phyloP scores from a whole-genome alignment of 2,888 invertebrate species.

The Muschampia plurimacula region DNA sequence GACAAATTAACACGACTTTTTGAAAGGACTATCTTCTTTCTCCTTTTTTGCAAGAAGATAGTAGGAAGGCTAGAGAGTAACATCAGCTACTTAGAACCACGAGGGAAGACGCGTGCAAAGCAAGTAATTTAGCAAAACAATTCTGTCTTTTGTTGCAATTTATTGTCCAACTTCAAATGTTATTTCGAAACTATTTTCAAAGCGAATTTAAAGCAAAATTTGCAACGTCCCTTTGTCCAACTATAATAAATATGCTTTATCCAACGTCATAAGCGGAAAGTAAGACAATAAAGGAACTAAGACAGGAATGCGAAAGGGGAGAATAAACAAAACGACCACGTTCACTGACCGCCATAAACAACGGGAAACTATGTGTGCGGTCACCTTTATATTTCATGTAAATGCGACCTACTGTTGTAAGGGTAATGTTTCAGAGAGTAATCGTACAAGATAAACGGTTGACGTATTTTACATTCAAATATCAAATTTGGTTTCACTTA shows the following conservation, averaged over 20 bases:
- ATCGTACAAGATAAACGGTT: conserved; percentile 27
- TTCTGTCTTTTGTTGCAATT: conserved; percentile 18
- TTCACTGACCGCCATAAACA: conserved; percentile 82
- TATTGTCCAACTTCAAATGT: conserved; percentile 27
- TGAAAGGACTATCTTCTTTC: too few relatives aligned
- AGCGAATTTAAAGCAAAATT: conserved; percentile 44
- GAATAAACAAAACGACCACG: conserved; percentile 64
- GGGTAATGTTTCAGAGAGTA: conserved; percentile 46
- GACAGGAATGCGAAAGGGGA: conserved; percentile 78
- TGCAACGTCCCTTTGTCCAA: conserved; percentile 57
- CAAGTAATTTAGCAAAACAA: not conserved
- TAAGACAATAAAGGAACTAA: conserved; percentile 82
- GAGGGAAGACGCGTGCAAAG: not conserved
- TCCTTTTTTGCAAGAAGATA: too few relatives aligned
- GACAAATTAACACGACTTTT: too few relatives aligned
- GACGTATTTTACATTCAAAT: conserved; percentile 24
- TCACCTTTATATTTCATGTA: conserved; percentile 85
- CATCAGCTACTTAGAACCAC: not conserved
- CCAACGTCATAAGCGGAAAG: conserved; percentile 76
- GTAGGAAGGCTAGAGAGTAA: too few relatives aligned
- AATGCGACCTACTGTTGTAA: conserved; percentile 61
- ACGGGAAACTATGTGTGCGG: conserved; percentile 78
- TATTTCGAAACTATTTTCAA: conserved; percentile 39
- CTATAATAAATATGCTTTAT: conserved; percentile 72
- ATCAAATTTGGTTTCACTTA: conserved; percentile 26